phyloP scores from a whole-genome alignment of 1,140 invertebrate species.

The Charaxes varanes region DNA sequence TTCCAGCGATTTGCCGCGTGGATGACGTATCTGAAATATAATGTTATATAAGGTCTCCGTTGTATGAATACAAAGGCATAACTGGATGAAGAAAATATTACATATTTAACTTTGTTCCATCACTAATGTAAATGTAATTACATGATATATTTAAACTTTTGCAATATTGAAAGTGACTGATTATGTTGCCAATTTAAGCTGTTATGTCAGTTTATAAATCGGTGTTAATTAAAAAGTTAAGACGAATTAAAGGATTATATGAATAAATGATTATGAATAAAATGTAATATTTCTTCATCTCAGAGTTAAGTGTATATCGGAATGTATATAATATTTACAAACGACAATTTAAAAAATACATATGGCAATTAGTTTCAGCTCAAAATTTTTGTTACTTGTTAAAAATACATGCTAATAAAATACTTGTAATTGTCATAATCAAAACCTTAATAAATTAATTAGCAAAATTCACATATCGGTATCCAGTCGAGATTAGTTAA shows the following conservation, averaged over 20 bases:
- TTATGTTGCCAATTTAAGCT: too few relatives aligned
- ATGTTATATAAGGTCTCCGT: neutral
- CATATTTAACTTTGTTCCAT: too few relatives aligned
- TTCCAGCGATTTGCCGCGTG: conserved; percentile 88
- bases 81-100: too few relatives aligned
- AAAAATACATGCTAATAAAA: conserved; percentile 15
- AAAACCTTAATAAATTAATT: conserved; percentile 8
- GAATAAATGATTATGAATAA: neutral
- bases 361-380: conserved; percentile 10
- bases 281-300: neutral
- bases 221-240: too few relatives aligned
- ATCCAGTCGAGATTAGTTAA: too few relatives aligned
- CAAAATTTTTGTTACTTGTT: neutral
- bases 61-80: neutral
- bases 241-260: too few relatives aligned
- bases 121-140: too few relatives aligned
- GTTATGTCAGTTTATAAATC: too few relatives aligned
- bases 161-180: too few relatives aligned
- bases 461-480: too few relatives aligned
- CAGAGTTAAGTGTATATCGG: too few relatives aligned
- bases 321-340: conserved; percentile 17
- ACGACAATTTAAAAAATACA: conserved; percentile 14
- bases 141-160: too few relatives aligned
- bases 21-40: conserved; percentile 78
- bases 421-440: conserved; percentile 8